Conservation (phyloP, 2,888 invertebrate species). For the Torymus texanus region DNA sequence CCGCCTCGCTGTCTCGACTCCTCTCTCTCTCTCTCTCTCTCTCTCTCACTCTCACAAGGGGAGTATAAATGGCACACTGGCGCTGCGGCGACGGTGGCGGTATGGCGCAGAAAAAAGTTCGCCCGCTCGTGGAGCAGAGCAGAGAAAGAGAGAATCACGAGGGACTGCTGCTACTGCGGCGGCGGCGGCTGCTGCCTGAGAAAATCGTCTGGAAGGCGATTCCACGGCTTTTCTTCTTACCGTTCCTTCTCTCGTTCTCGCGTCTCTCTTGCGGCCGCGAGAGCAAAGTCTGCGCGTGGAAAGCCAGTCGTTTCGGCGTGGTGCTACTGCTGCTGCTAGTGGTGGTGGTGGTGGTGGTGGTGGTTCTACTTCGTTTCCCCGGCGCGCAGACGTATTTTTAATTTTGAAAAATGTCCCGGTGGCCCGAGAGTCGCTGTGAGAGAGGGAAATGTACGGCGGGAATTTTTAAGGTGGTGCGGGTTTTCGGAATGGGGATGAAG, state of each 20-base stretch:
- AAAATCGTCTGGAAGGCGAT: slow-evolving; percentile 62
- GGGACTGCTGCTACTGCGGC: slow-evolving; percentile 31
- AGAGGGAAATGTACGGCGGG: background rate
- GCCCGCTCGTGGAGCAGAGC: slow-evolving; percentile 19
- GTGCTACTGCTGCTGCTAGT: no score
- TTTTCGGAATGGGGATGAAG: no score
- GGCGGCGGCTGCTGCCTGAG: slow-evolving; percentile 55
- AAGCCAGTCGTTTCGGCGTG: slow-evolving; percentile 37
- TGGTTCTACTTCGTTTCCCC: slow-evolving; percentile 17
- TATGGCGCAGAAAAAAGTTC: slow-evolving; percentile 30
- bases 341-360: background rate
- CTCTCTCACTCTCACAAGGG: no score
- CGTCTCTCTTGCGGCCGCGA: slow-evolving; percentile 38
- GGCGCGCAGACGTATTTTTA: slow-evolving; percentile 33
- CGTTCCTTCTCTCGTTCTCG: slow-evolving; percentile 33
- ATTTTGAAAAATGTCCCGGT: slow-evolving; percentile 49
- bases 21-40: slow-evolving; percentile 27
- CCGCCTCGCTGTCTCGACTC: slow-evolving; percentile 68
- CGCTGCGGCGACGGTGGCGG: slow-evolving; percentile 5
- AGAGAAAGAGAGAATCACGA: slow-evolving; percentile 56
- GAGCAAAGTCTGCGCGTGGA: slow-evolving; percentile 12
- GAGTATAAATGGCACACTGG: slow-evolving; percentile 67
- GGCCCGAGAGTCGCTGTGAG: slow-evolving; percentile 50
- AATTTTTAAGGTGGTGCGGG: slow-evolving; percentile 4
- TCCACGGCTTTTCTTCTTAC: slow-evolving; percentile 58